These are phyloP conservation scores for Semnopithecus entellus DNA, from an alignment of 2,113 vertebrate species.

Conservation along the genomic window DNA sequence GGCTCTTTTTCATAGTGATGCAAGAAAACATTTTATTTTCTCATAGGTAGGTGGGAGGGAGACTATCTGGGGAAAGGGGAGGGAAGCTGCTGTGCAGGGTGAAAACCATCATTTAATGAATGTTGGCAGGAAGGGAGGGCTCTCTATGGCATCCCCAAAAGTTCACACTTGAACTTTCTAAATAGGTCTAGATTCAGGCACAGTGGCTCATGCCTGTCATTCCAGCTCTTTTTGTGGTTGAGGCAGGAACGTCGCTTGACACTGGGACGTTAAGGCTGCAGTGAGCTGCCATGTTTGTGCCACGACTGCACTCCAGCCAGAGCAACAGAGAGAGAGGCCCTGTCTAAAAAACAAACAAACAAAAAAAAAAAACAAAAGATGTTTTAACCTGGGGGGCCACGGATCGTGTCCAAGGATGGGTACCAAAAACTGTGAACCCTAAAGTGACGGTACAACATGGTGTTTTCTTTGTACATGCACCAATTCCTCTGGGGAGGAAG, in stretches of 20 bases:
- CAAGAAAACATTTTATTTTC: conserved; percentile 49
- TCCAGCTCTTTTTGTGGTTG: too few species aligned
- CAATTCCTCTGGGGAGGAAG: background rate
- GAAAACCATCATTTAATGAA: background rate
- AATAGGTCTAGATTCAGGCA: background rate
- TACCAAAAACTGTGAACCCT: background rate
- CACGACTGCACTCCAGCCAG: too few species aligned
- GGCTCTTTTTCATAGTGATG: background rate
- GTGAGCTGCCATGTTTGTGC: too few species aligned
- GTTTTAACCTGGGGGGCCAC: background rate
- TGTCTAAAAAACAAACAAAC: too few species aligned
- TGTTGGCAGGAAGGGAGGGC: background rate
- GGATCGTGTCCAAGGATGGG: background rate
- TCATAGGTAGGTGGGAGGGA: background rate
- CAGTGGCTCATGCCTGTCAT: too few species aligned
- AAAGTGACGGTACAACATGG: background rate
- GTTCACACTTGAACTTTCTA: background rate
- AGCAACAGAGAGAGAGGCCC: too few species aligned
- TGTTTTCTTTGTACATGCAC: accelerated
- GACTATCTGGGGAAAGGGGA: background rate
- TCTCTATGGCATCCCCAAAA: accelerated
- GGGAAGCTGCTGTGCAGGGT: background rate
- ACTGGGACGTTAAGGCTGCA: too few species aligned
- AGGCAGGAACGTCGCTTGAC: too few species aligned
- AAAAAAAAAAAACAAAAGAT: too few species aligned